Percentiles rank a stretch among this genome's conserved stretches.
Evolutionary conservation across 1,140 invertebrate genomes (phyloP).

Genomic region (Dolichoris vasculosae): DNA sequence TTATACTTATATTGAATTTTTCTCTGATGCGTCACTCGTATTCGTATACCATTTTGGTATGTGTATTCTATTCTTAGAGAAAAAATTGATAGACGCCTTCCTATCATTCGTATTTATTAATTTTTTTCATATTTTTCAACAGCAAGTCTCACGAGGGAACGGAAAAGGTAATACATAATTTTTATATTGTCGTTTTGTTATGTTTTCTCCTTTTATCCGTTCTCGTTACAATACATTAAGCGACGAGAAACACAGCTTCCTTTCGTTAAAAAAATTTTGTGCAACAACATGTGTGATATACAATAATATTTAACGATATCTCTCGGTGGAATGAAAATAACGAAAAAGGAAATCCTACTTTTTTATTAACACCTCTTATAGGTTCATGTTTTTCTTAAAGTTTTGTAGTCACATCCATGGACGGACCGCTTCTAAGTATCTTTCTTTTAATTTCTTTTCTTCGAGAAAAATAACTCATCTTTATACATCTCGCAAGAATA

Average conservation of each 20-base stretch:
- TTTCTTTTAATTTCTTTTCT: neutral
- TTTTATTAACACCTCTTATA: neutral
- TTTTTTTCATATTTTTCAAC: constrained; percentile 31
- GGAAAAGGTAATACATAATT: constrained; percentile 32
- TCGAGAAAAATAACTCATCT: constrained; percentile 40
- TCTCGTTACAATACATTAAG: constrained; percentile 39
- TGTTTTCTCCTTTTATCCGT: constrained; percentile 5
- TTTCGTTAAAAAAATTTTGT: constrained; percentile 45
- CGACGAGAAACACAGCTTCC: constrained; percentile 44
- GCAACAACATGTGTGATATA: constrained; percentile 48
- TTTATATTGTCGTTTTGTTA: constrained; percentile 50
- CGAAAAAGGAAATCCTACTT: constrained; percentile 32
- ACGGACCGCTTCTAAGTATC: constrained; percentile 36
- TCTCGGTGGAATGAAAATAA: constrained; percentile 8
- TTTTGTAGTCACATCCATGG: constrained; percentile 52
- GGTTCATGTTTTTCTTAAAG: constrained; percentile 7
- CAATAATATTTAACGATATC: constrained; percentile 39
- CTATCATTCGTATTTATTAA: neutral
- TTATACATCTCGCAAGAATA: constrained; percentile 20
- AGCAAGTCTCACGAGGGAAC: constrained; percentile 12
- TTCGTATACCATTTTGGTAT: neutral
- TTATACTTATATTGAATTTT: constrained; percentile 30
- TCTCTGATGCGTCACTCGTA: neutral
- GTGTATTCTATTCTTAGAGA: neutral
- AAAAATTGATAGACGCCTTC: neutral